A percentile compares a stretch with the other conserved stretches of the same genome.
Conservation (phyloP, 2,797 vertebrate genomes). For the Fistularia commersonii region DNA sequence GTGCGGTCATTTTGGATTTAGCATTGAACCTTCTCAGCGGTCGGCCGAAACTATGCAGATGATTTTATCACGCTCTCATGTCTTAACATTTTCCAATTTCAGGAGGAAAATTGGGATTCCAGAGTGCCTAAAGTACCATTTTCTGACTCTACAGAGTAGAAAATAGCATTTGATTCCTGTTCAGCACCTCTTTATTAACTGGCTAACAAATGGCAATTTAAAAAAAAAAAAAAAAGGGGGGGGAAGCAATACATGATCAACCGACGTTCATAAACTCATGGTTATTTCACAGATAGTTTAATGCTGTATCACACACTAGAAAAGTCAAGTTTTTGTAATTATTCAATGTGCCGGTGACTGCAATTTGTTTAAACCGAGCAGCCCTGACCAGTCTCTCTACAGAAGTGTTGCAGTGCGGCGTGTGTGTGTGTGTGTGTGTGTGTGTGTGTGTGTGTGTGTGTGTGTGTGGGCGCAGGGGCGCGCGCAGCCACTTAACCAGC, state of each 20-base stretch:
- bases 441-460: too few relatives aligned
- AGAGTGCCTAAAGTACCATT: constrained; percentile 79
- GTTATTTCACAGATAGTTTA: constrained; percentile 55
- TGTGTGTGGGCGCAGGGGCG: too few relatives aligned
- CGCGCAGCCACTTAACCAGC: constrained; percentile 91
- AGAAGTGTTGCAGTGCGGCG: constrained; percentile 76
- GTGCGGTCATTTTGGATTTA: constrained; percentile 6
- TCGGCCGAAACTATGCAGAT: constrained; percentile 61
- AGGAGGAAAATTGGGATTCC: constrained; percentile 76
- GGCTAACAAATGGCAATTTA: constrained; percentile 65
- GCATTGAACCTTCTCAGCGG: constrained; percentile 24
- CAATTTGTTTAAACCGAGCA: constrained; percentile 66
- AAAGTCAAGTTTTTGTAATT: constrained; percentile 62
- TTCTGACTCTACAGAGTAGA: constrained; percentile 78
- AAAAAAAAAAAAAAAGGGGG: too few relatives aligned
- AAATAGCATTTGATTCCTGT: constrained; percentile 79
- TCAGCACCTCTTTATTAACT: constrained; percentile 81
- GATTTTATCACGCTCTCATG: constrained; percentile 68
- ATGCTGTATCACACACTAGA: constrained; percentile 49
- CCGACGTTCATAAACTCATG: constrained; percentile 57
- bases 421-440: constrained; percentile 72
- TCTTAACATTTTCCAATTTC: constrained; percentile 76
- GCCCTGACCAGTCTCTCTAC: constrained; percentile 73
- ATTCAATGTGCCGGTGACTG: constrained; percentile 43
- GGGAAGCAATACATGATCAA: constrained; percentile 69